A percentile compares a stretch with the other conserved stretches of the same genome.
Evolutionary conservation across 2,888 invertebrate species (phyloP).

Genomic region (Euzetes globulus): DNA sequence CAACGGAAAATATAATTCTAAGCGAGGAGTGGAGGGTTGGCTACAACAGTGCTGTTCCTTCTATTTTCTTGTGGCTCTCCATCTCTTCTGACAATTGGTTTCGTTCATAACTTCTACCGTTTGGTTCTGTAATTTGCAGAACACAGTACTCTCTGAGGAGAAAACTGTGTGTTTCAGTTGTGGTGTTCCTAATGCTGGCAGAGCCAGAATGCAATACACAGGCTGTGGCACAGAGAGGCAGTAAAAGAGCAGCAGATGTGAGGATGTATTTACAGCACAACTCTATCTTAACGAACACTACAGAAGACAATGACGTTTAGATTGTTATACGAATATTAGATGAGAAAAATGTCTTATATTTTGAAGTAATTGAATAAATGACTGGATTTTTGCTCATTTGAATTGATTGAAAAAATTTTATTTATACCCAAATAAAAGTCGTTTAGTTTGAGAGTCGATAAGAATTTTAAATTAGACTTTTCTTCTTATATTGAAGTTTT

Average conservation of each 20-base stretch:
- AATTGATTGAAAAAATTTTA: not conserved
- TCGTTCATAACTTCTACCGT: conserved; percentile 9
- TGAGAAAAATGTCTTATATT: not conserved
- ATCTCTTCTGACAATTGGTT: not conserved
- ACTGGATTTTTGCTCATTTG: not conserved
- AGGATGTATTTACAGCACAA: not conserved
- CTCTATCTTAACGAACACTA: not conserved
- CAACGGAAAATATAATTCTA: not conserved
- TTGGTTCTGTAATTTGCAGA: conserved; percentile 9
- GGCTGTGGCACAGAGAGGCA: not conserved
- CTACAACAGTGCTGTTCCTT: not conserved
- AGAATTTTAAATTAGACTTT: not conserved
- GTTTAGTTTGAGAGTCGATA: not conserved
- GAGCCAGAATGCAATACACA: not conserved
- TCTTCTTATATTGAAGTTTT: not conserved
- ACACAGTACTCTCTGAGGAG: conserved; percentile 25
- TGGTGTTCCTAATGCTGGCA: not conserved
- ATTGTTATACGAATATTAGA: not conserved
- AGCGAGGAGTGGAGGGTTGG: not conserved
- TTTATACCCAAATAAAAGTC: not conserved
- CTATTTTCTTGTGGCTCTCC: not conserved
- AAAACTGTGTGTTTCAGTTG: conserved; percentile 18
- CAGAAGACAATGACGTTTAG: not conserved
- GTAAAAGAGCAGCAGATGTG: not conserved
- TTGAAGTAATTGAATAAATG: not conserved